Percentiles rank a stretch among this genome's conserved stretches.
Evolutionary conservation across 2,888 invertebrate genomes (phyloP).

Genomic region (Lingula anatina): DNA sequence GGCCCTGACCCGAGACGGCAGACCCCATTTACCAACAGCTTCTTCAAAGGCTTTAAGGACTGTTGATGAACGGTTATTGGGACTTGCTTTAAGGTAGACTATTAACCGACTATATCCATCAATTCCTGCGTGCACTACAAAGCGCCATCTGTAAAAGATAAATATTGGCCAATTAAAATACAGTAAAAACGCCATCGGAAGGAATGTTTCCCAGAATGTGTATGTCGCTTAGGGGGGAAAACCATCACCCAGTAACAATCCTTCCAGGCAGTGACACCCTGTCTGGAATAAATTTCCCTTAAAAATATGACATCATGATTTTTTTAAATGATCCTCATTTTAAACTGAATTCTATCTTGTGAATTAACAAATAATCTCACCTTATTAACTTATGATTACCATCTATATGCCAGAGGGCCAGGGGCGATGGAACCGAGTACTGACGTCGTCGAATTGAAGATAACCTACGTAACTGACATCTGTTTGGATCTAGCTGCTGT

Average conservation of each 20-base stretch:
- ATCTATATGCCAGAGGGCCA: conserved; percentile 10
- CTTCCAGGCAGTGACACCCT: too few species aligned
- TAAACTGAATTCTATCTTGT: too few species aligned
- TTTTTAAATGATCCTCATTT: too few species aligned
- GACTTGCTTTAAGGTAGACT: conserved; percentile 12
- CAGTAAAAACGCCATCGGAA: too few species aligned
- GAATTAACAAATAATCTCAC: conserved; percentile 3
- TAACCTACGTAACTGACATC: too few species aligned
- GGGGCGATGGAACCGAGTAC: conserved; percentile 6
- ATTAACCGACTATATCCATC: conserved; percentile 18
- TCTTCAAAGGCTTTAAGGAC: conserved; percentile 12
- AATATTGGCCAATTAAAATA: too few species aligned
- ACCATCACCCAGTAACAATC: too few species aligned
- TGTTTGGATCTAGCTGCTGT: too few species aligned
- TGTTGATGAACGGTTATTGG: conserved; percentile 13
- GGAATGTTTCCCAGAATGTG: too few species aligned
- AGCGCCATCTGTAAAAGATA: conserved; percentile 14
- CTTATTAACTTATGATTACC: conserved; percentile 10
- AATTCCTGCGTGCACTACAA: conserved; percentile 16
- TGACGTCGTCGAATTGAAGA: conserved; percentile 4
- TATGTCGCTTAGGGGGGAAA: too few species aligned
- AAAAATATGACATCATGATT: too few species aligned
- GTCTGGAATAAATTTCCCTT: too few species aligned
- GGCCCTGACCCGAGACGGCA: conserved; percentile 12
- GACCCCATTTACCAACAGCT: conserved; percentile 11